Base-by-base conservation (phyloP, 2,797 vertebrate species). In the Artibeus jamaicensis region DNA sequence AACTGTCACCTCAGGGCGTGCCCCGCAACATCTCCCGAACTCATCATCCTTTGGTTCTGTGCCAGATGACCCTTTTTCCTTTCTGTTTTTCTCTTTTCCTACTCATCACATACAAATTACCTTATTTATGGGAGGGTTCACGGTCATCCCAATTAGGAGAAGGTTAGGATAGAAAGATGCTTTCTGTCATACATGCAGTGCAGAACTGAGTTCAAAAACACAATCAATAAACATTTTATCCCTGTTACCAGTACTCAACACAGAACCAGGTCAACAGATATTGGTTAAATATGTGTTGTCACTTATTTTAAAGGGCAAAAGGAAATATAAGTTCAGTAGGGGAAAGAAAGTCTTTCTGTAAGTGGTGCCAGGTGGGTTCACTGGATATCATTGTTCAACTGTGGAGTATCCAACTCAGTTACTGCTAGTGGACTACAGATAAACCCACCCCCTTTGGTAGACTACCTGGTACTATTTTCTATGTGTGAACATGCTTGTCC, bases 1-100 rank as follows among this genome's bases (percentile, higher is more conserved):
- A 78, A 81, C 67, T 22, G n/a, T 48, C 16, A n/a, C 19, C 37
- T 37, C 9, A 55, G 29, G 12, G 26, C 39, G 0, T 2, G 16
- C 9, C 1, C 26, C 14, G 5, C 9, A 21, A 7, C 12, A 19
- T 18, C 53, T 50, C 29, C 18, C 2, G 3, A 18, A 10, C 10
- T 32, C 2, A 0, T 29, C 15, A 3, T 37, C n/a, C 21, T 82
- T 18, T 6, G 37, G 0, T 37, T 68, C 24, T 74, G 32, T 29
- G 14, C 21, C 22, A 48, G 21, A 6, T 4, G 2, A 14, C 15
- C 15, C 21, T 34, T 82, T 77, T 4, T 9, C 24, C 6, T 59
- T 26, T n/a, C n/a, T 82, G 44, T 62, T 12, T 9, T 42, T 77
- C 55, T 39, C 37, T 3, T 32, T 71, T 34, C 29, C 74, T 68